These are phyloP conservation scores for Lucinisca nassula DNA, from an alignment of 2,888 invertebrate species.

Conservation along the genomic window DNA sequence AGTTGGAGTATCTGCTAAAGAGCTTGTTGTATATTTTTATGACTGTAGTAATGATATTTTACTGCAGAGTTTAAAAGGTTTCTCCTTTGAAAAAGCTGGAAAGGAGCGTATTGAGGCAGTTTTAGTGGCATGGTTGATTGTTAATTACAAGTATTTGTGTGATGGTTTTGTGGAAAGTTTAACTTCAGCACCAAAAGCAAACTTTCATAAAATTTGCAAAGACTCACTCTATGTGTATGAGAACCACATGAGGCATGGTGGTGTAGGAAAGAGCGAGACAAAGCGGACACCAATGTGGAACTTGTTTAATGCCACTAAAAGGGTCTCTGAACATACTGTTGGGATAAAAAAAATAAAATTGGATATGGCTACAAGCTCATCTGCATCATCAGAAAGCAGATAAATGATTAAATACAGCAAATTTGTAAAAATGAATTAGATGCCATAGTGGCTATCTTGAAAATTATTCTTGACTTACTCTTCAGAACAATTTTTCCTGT, in stretches of 20 bases:
- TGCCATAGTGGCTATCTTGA: too few relatives aligned
- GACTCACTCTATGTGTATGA: background rate
- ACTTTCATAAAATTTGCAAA: background rate
- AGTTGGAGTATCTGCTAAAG: background rate
- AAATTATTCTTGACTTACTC: too few relatives aligned
- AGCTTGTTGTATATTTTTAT: constrained; percentile 4
- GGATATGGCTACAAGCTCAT: too few relatives aligned
- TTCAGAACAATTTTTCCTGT: too few relatives aligned
- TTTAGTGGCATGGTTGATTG: background rate
- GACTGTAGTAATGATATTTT: background rate
- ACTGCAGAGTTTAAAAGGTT: background rate
- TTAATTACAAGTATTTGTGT: background rate
- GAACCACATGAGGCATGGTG: background rate
- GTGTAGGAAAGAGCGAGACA: background rate
- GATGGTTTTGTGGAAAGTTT: background rate
- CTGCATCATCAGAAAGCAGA: too few relatives aligned
- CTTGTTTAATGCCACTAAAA: too few relatives aligned
- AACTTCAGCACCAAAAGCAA: background rate
- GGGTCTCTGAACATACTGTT: too few relatives aligned
- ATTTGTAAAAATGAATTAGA: too few relatives aligned
- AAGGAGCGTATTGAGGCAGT: background rate
- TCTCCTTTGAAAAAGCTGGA: background rate
- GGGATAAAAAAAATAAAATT: too few relatives aligned
- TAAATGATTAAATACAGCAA: too few relatives aligned
- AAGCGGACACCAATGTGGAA: too few relatives aligned